A percentile compares a stretch with the other conserved stretches of the same genome.
These are phyloP conservation scores for Semaprochilodus insignis DNA, from an alignment of 2,797 vertebrate genomes.

Conservation along the genomic window DNA sequence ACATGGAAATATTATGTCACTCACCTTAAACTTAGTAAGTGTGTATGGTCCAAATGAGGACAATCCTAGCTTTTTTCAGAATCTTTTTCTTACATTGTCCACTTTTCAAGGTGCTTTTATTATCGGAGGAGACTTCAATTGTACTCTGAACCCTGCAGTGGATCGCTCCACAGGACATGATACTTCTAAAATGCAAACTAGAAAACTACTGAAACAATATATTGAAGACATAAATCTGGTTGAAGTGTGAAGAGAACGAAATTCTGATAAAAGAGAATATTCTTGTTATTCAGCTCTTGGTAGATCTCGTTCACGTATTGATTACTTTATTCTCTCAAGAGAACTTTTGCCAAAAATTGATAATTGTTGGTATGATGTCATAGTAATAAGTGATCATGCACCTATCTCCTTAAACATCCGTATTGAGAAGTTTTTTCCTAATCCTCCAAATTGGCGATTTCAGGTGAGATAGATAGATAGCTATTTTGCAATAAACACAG, in stretches of 20 bases:
- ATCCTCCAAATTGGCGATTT: too few relatives aligned
- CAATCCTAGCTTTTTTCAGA: neutral
- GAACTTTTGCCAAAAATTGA: neutral
- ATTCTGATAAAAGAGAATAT: neutral
- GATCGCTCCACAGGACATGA: neutral
- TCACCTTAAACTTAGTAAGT: conserved; percentile 1
- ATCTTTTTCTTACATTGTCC: too few relatives aligned
- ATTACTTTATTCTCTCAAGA: neutral
- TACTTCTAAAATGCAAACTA: neutral
- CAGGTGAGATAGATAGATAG: neutral
- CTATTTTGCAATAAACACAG: conserved; percentile 6
- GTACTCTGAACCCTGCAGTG: neutral
- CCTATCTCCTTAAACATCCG: neutral
- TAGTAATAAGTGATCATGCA: neutral
- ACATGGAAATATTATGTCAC: neutral
- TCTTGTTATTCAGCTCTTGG: neutral
- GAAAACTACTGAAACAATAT: neutral
- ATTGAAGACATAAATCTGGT: conserved; percentile 8
- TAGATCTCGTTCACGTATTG: neutral
- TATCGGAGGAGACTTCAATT: conserved; percentile 18
- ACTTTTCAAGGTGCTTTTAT: neutral
- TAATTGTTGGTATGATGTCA: neutral
- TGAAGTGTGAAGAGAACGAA: neutral
- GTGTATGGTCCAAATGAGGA: conserved; percentile 14
- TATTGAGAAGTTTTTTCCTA: neutral